Percentiles rank a stretch among this genome's conserved stretches.
Evolutionary conservation across 2,888 invertebrate genomes (phyloP).

Genomic region (Eueremaeus valkanovi): DNA sequence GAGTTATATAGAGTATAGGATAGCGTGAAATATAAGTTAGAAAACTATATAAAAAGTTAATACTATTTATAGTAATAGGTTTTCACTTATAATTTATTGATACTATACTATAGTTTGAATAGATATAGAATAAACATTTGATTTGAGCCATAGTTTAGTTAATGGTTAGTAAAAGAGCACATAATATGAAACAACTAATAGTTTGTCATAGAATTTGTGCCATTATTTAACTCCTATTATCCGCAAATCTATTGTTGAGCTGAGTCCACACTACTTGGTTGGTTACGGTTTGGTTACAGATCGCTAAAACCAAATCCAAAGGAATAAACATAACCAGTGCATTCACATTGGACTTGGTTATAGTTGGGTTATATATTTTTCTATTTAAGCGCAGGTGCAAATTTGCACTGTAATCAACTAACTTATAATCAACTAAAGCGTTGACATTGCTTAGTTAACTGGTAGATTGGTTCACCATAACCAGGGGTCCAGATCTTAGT

Average conservation of each 20-base stretch:
- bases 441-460: too few relatives aligned
- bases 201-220: neutral
- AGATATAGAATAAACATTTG: neutral
- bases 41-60: neutral
- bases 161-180: neutral
- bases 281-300: too few relatives aligned
- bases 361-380: too few relatives aligned
- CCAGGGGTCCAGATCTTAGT: too few relatives aligned
- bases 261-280: too few relatives aligned
- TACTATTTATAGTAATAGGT: neutral
- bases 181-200: neutral
- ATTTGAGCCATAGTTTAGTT: neutral
- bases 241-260: neutral
- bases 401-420: too few relatives aligned
- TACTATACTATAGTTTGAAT: neutral
- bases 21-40: neutral
- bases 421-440: too few relatives aligned
- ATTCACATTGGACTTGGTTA: too few relatives aligned
- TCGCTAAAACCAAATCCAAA: too few relatives aligned
- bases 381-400: too few relatives aligned
- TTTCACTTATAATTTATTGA: slow-evolving; percentile 4
- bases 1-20: neutral
- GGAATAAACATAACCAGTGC: too few relatives aligned
- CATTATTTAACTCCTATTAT: neutral
- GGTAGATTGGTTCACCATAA: too few relatives aligned